A percentile compares a stretch with the other conserved stretches of the same genome.
These are phyloP conservation scores for Catocala sponsa DNA, from an alignment of 2,888 invertebrate species.

Conservation along the genomic window DNA sequence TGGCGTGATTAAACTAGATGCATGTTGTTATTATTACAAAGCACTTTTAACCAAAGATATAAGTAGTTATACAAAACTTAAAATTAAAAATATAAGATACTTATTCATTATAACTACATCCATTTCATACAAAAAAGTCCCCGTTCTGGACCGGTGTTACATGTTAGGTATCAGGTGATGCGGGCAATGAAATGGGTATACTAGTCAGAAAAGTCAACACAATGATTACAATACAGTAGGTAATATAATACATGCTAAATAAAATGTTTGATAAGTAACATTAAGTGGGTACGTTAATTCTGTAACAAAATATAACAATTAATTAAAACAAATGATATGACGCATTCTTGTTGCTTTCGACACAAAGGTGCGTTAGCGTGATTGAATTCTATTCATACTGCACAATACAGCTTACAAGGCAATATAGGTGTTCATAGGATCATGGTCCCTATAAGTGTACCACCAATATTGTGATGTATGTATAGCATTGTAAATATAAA, in stretches of 20 bases:
- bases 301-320: slow-evolving; percentile 80
- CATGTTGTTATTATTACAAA: slow-evolving; percentile 44
- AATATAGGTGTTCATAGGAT: background rate
- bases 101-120: slow-evolving; percentile 43
- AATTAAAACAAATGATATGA: slow-evolving; percentile 88
- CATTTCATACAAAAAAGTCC: slow-evolving; percentile 87
- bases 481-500: slow-evolving; percentile 49
- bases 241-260: slow-evolving; percentile 66
- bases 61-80: slow-evolving; percentile 40
- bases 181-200: slow-evolving; percentile 65
- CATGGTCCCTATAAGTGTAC: slow-evolving; percentile 23
- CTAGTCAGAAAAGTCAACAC: slow-evolving; percentile 52
- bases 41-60: slow-evolving; percentile 6
- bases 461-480: slow-evolving; percentile 50
- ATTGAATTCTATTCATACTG: slow-evolving; percentile 52
- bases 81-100: slow-evolving; percentile 33
- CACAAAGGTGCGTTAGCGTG: slow-evolving; percentile 73
- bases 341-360: slow-evolving; percentile 85
- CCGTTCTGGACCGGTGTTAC: slow-evolving; percentile 69
- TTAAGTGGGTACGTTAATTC: slow-evolving; percentile 74
- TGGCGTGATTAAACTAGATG: slow-evolving; percentile 27
- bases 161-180: slow-evolving; percentile 46
- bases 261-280: slow-evolving; percentile 69
- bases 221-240: slow-evolving; percentile 50
- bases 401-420: slow-evolving; percentile 51